Conservation (phyloP, 2,888 invertebrate genomes). For the Aphidoletes aphidimyza region DNA sequence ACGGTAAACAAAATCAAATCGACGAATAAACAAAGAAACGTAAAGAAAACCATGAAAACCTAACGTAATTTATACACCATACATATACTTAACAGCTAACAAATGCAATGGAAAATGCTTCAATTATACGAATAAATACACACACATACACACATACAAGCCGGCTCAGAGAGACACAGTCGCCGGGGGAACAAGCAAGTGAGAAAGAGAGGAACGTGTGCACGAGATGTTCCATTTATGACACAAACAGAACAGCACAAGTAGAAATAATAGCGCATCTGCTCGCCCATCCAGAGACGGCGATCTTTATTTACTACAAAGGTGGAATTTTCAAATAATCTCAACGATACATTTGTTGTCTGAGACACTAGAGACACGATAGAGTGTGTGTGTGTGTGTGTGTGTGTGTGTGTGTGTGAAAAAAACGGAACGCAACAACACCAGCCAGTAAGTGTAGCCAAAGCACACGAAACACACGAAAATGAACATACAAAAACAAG, state of each 20-base stretch:
- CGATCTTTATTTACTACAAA: not conserved
- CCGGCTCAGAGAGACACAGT: not conserved
- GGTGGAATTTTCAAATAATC: constrained; percentile 13
- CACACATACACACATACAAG: constrained; percentile 10
- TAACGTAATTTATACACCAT: too few species aligned
- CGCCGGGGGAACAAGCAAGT: not conserved
- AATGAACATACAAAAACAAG: not conserved
- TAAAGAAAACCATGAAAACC: too few species aligned
- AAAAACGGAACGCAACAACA: not conserved
- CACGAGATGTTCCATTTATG: not conserved
- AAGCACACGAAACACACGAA: not conserved
- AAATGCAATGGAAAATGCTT: constrained; percentile 39
- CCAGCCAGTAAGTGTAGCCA: too few species aligned
- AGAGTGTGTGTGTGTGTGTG: too few species aligned
- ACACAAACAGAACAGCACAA: constrained; percentile 8
- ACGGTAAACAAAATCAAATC: not conserved
- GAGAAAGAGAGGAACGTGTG: not conserved
- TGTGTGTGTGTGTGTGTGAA: not conserved
- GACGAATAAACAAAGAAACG: not conserved
- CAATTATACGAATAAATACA: constrained; percentile 6
- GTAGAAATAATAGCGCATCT: constrained; percentile 1
- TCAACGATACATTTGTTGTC: constrained; percentile 10
- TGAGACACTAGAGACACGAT: not conserved
- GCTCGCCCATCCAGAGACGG: not conserved
- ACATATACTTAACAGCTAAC: not conserved